These are phyloP conservation scores for Eupsilia transversa DNA, from an alignment of 2,888 invertebrate species.

Conservation along the genomic window DNA sequence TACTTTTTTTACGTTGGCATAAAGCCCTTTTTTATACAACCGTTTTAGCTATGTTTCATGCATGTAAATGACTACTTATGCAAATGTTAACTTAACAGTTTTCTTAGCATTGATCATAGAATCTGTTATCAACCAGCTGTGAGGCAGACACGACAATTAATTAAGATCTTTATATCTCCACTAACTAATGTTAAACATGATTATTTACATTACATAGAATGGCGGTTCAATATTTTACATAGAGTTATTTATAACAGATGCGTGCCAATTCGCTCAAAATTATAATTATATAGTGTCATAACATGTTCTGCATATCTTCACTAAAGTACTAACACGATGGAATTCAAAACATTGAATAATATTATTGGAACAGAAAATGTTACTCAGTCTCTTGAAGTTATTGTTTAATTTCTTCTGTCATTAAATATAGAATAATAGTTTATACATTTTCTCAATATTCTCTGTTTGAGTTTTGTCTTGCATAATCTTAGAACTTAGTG, in stretches of 20 bases:
- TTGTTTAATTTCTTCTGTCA: neutral
- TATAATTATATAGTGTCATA: too few relatives aligned
- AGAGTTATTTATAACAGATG: neutral
- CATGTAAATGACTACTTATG: conserved; percentile 21
- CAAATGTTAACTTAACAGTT: conserved; percentile 6
- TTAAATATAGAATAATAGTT: neutral
- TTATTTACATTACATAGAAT: conserved; percentile 65
- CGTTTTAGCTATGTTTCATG: neutral
- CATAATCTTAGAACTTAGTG: neutral
- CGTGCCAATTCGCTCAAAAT: neutral
- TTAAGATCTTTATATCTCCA: conserved; percentile 60
- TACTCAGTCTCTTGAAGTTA: neutral
- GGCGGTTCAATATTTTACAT: conserved; percentile 46
- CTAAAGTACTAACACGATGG: neutral
- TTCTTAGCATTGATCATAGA: conserved; percentile 8
- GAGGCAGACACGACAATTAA: conserved; percentile 39
- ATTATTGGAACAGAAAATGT: conserved; percentile 4
- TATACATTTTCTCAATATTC: neutral
- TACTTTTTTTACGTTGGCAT: conserved; percentile 28
- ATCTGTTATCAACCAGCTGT: conserved; percentile 26
- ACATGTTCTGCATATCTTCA: neutral
- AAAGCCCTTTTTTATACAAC: conserved; percentile 28
- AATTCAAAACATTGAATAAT: conserved; percentile 19
- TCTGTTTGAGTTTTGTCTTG: neutral
- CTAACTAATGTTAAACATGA: conserved; percentile 63